These are phyloP conservation scores for Bhutanitis thaidina DNA, from an alignment of 2,888 invertebrate species.

Conservation along the genomic window DNA sequence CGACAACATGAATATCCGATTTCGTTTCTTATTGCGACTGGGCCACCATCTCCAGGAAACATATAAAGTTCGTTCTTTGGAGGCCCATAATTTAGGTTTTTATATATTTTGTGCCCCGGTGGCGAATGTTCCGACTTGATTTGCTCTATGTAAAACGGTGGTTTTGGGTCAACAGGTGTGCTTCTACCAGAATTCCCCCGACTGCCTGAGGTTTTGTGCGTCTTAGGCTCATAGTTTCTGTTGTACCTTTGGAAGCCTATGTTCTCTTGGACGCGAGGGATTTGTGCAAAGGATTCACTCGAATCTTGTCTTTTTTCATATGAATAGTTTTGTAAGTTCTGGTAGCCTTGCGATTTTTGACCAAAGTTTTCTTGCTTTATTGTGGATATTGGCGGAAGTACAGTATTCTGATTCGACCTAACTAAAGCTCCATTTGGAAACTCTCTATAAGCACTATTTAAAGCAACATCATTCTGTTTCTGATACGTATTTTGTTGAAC, in stretches of 20 bases:
- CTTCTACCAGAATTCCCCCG: conserved; percentile 36
- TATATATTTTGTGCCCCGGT: conserved; percentile 75
- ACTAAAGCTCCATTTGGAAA: conserved; percentile 49
- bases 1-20: conserved; percentile 87
- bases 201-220: conserved; percentile 43
- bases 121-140: conserved; percentile 77
- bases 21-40: conserved; percentile 80
- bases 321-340: conserved; percentile 56
- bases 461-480: conserved; percentile 38
- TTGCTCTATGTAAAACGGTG: conserved; percentile 73
- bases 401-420: conserved; percentile 50
- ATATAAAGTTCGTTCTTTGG: conserved; percentile 75
- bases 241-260: conserved; percentile 67
- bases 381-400: conserved; percentile 72
- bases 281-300: conserved; percentile 47
- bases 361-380: conserved; percentile 73
- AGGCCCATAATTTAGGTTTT: conserved; percentile 63
- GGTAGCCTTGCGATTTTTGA: conserved; percentile 54
- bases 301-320: conserved; percentile 53
- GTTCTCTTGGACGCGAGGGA: conserved; percentile 54
- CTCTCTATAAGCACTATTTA: conserved; percentile 49
- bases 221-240: conserved; percentile 49
- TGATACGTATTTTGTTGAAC: conserved; percentile 47
- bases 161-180: conserved; percentile 48
- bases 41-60: conserved; percentile 85